These are phyloP conservation scores for Eumaeus atala DNA, from an alignment of 1,140 invertebrate species.

Conservation along the genomic window DNA sequence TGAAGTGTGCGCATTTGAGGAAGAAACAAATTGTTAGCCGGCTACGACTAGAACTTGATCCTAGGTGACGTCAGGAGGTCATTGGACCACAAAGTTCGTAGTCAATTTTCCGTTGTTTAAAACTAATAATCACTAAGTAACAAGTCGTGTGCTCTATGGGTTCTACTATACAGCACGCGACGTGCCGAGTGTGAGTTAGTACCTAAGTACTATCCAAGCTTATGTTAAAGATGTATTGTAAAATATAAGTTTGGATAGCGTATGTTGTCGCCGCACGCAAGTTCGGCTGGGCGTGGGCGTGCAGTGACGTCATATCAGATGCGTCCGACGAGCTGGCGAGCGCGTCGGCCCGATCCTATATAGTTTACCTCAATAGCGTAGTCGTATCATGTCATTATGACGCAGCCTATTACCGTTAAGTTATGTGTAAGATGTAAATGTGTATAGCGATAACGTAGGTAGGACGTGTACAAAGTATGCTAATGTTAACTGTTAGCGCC, in stretches of 20 bases:
- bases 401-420: constrained; percentile 71
- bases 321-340: constrained; percentile 38
- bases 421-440: constrained; percentile 64
- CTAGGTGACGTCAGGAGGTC: too few relatives aligned
- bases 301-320: constrained; percentile 38
- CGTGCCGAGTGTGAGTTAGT: background rate
- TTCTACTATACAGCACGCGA: background rate
- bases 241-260: background rate
- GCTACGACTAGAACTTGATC: too few relatives aligned
- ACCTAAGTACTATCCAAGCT: too few relatives aligned
- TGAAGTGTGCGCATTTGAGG: too few relatives aligned
- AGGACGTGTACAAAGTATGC: constrained; percentile 63
- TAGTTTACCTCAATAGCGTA: constrained; percentile 69
- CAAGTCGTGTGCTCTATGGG: too few relatives aligned
- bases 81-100: too few relatives aligned
- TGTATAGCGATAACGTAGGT: constrained; percentile 45
- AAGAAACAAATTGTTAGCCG: too few relatives aligned
- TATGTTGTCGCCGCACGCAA: constrained; percentile 1
- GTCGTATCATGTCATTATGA: constrained; percentile 66
- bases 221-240: too few relatives aligned
- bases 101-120: too few relatives aligned
- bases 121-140: too few relatives aligned
- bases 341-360: constrained; percentile 56
- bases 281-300: constrained; percentile 1
- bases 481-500: constrained; percentile 32